phyloP scores from a whole-genome alignment of 2,113 vertebrate species.

The Oncorhynchus mykiss region DNA sequence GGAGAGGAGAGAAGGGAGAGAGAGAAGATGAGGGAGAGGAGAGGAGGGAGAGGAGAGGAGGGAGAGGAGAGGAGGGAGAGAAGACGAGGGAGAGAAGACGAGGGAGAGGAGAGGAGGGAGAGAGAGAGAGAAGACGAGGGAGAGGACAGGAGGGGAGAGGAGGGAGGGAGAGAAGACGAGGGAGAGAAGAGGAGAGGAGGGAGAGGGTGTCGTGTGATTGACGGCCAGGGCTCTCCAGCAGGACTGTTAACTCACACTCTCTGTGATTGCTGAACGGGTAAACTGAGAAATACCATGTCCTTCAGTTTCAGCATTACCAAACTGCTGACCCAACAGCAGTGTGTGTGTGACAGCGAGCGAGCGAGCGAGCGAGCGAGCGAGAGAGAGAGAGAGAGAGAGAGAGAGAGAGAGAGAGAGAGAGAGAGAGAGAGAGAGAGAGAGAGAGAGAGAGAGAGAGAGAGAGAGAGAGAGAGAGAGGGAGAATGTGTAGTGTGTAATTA shows the following conservation, averaged over 20 bases:
- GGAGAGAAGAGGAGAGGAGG: slow-evolving; percentile 20
- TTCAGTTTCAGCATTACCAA: slow-evolving; percentile 1
- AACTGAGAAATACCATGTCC: neutral
- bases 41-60: slow-evolving; percentile 7
- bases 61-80: slow-evolving; percentile 23
- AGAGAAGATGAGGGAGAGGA: neutral
- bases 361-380: no score
- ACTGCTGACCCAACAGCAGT: neutral
- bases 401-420: neutral
- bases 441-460: neutral
- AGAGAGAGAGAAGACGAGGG: slow-evolving; percentile 16
- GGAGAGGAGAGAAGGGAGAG: neutral
- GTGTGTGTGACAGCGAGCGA: neutral
- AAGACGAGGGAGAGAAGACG: neutral
- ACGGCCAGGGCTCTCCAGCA: neutral
- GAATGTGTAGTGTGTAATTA: neutral
- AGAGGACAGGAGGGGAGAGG: neutral
- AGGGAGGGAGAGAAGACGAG: slow-evolving; percentile 13
- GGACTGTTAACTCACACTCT: neutral
- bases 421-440: neutral
- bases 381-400: neutral
- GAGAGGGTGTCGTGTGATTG: slow-evolving; percentile 65
- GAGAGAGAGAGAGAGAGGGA: neutral
- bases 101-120: slow-evolving; percentile 31
- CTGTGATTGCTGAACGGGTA: neutral